Percentiles rank a stretch among this genome's conserved stretches.
Conservation (phyloP, 2,888 invertebrate genomes). For the Coenonympha glycerion region DNA sequence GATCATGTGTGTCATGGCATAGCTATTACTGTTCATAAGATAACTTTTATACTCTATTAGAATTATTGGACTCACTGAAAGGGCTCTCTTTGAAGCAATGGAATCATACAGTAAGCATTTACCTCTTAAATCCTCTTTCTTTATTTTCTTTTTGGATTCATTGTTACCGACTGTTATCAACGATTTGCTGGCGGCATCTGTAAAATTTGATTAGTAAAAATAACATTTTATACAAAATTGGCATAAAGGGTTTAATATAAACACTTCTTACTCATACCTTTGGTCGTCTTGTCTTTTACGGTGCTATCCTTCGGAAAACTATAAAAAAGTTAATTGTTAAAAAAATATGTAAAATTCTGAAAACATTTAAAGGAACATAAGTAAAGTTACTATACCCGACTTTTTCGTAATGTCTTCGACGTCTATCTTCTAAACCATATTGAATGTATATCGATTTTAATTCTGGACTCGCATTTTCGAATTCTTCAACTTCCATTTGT, state of each 20-base stretch:
- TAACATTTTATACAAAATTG: neutral
- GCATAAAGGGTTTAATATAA: neutral
- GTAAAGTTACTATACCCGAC: slow-evolving; percentile 25
- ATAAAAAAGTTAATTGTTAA: neutral
- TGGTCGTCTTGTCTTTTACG: slow-evolving; percentile 15
- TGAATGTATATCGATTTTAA: slow-evolving; percentile 52
- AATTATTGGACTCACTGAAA: too few species aligned
- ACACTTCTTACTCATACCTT: slow-evolving; percentile 18
- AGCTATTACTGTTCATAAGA: too few species aligned
- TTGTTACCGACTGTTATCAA: slow-evolving; percentile 33
- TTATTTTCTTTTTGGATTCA: slow-evolving; percentile 56
- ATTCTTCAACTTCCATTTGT: slow-evolving; percentile 57
- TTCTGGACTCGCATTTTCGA: slow-evolving; percentile 46
- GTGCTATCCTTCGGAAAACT: slow-evolving; percentile 7
- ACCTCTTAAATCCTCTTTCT: slow-evolving; percentile 57
- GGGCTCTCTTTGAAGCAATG: too few species aligned
- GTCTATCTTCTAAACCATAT: slow-evolving; percentile 52
- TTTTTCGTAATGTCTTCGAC: slow-evolving; percentile 43
- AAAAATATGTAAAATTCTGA: neutral
- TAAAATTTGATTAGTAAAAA: slow-evolving; percentile 9
- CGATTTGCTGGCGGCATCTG: slow-evolving; percentile 36
- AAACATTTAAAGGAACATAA: neutral
- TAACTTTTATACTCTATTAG: too few species aligned
- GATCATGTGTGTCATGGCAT: too few species aligned
- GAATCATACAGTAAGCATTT: too few species aligned